Evolutionary conservation across 2,113 vertebrate genomes (phyloP).

Genomic region (Cardinalis cardinalis): DNA sequence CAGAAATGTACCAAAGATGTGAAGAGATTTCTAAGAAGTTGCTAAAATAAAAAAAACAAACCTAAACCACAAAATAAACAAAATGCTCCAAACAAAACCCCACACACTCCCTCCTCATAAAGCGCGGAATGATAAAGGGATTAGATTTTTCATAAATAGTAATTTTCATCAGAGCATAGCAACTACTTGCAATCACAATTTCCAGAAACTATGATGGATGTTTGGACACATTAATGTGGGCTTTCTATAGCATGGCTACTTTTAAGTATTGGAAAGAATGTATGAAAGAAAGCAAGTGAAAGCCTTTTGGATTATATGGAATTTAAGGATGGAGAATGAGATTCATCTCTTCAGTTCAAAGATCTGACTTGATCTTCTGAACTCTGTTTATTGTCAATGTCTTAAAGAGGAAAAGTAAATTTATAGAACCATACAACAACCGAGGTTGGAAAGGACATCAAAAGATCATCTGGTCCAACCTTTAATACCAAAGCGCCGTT

Average conservation of each 20-base stretch:
- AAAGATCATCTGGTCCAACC: background rate
- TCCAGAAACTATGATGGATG: background rate
- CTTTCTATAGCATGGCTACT: background rate
- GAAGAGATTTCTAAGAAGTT: background rate
- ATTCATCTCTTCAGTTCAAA: background rate
- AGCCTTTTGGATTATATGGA: background rate
- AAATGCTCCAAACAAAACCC: background rate
- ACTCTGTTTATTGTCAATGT: background rate
- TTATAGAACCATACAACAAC: background rate
- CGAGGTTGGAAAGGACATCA: background rate
- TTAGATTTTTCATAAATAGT: background rate
- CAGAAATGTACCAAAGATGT: background rate
- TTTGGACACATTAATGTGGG: background rate
- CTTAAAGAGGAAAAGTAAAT: background rate
- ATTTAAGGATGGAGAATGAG: background rate
- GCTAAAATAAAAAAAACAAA: background rate
- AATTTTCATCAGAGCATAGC: background rate
- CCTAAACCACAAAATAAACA: background rate
- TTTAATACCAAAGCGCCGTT: background rate
- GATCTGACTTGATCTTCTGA: background rate
- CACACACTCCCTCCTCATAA: background rate
- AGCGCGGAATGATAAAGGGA: background rate
- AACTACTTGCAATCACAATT: background rate
- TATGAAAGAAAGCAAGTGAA: background rate
- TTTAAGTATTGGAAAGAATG: background rate